Base-by-base conservation (phyloP, 2,888 invertebrate genomes). In the Lycia hirtaria region DNA sequence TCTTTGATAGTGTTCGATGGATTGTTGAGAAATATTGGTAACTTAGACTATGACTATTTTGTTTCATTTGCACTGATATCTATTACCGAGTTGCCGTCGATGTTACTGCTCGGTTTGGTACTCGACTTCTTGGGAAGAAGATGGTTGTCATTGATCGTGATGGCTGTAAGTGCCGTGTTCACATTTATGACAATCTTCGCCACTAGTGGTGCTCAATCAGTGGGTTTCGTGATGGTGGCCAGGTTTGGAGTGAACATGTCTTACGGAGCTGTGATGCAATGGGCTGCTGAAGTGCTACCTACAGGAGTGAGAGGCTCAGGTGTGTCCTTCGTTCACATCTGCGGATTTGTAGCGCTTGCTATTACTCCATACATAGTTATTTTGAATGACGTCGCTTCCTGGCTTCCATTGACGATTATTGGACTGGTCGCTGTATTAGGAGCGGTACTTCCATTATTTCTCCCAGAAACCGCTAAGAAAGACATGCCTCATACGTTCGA, bases 401-500 rank as follows among this genome's bases (percentile, higher is more conserved):
- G 85, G 82, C 57, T 88, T 5, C 87, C 88, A 4, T 69, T 83
- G 20, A 62, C 78, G 0, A 56, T 87, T 14, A 61, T 81, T 17
- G 83, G 77, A 0, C 32, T 35, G 4, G 55, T 82, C 15, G 73
- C 79, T 2, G 51, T 65, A 0, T 3, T 74, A 7, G 76, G 75
- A 15, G 75, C 72, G 3, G 12, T 74, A 0, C 22, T 81, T 6
- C 67, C 78, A 4, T 56, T 85, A 1, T 55, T 67, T 3, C 62
- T 88, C 17, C 87, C 88, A 0, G 88, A 88, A 66, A 88, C 88
- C 1, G 81, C 83, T 0, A 67, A 66, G 0, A 80, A 72, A 59
- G 80, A 81, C 41, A 76, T 88, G 76, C 87, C 88, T 0, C 85
- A 87, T 57, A 80, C 84, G 0, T 87, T 87, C 66, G 80, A 84